phyloP scores from a whole-genome alignment of 2,888 invertebrate genomes.

The Epinotia nisella region DNA sequence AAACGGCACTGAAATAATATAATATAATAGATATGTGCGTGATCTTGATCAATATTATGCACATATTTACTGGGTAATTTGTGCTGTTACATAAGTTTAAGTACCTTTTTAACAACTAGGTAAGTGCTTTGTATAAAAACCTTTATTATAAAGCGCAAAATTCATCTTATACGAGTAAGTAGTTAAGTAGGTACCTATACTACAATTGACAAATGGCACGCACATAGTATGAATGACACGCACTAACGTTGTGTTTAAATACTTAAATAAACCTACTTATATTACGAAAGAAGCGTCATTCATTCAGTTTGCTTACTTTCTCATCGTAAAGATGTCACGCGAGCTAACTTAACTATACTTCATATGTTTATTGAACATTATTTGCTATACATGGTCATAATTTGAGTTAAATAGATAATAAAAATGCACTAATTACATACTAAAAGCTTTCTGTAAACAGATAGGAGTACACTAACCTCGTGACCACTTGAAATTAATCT shows the following conservation, averaged over 20 bases:
- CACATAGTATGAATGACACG: neutral
- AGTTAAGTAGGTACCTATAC: neutral
- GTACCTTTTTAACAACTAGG: neutral
- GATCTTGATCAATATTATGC: neutral
- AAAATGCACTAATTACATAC: neutral
- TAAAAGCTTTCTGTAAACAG: conserved; percentile 11
- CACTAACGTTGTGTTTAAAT: conserved; percentile 8
- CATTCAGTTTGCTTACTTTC: conserved; percentile 38
- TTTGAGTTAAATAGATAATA: neutral
- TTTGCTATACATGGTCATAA: neutral
- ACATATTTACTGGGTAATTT: neutral
- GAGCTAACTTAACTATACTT: neutral
- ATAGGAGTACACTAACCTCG: neutral
- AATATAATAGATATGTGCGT: too few species aligned
- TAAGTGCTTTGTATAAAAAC: too few species aligned
- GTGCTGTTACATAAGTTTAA: neutral
- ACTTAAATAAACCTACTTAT: conserved; percentile 3
- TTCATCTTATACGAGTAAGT: too few species aligned
- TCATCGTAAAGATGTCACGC: conserved; percentile 31
- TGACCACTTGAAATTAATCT: neutral
- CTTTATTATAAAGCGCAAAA: neutral
- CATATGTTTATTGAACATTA: neutral
- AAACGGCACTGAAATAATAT: too few species aligned
- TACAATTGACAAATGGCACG: neutral
- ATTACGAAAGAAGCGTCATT: conserved; percentile 31